Conservation (phyloP, 2,113 vertebrate species). For the Cyphomyrus discorhynchus region DNA sequence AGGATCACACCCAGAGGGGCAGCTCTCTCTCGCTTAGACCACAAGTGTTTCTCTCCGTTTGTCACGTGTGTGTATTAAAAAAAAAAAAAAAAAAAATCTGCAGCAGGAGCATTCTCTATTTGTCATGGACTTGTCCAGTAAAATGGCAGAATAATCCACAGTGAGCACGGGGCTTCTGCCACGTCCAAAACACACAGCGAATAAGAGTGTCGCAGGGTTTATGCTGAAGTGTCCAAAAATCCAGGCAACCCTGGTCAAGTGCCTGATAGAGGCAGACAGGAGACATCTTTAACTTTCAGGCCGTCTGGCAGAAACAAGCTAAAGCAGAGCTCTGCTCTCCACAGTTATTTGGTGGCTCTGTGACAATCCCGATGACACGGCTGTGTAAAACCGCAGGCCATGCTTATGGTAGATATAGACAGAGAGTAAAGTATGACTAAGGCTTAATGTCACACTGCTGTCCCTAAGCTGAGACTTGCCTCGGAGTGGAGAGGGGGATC, state of each 20-base stretch:
- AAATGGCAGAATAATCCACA: background rate
- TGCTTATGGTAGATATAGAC: background rate
- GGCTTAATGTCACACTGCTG: background rate
- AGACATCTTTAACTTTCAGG: background rate
- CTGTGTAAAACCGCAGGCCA: background rate
- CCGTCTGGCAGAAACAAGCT: background rate
- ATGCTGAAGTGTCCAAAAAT: background rate
- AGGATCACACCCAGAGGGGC: background rate
- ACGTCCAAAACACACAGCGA: background rate
- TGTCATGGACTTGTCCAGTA: background rate
- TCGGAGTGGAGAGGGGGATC: slow-evolving; percentile 42
- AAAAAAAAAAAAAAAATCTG: background rate
- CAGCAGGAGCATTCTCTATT: background rate
- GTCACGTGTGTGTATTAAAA: background rate
- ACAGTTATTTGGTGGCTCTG: background rate
- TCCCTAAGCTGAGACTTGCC: slow-evolving; percentile 57
- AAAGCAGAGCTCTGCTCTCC: background rate
- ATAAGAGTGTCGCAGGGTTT: background rate
- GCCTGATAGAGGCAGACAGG: background rate
- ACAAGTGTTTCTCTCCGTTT: background rate
- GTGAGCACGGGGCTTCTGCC: background rate
- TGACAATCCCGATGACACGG: background rate
- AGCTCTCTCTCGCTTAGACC: background rate
- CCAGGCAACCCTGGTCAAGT: background rate
- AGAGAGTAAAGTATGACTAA: background rate